Base-by-base conservation (phyloP, 2,888 invertebrate species). In the Disparrhopalites patrizii region DNA sequence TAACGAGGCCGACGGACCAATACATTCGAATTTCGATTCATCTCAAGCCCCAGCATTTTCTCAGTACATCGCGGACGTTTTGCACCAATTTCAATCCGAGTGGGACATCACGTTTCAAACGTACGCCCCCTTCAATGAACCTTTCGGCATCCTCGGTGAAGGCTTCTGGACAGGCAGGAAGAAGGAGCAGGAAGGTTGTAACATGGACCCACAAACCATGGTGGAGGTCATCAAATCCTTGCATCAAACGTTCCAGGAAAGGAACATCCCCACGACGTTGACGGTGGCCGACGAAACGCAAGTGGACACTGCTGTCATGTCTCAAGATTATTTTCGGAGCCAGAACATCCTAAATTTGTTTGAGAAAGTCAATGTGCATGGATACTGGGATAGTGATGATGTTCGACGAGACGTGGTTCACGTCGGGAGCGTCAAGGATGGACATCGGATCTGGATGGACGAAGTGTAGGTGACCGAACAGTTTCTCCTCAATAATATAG, bases 381-480 rank as follows among this genome's bases (percentile, higher is more conserved):
- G 33, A 20, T 75, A 75, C 50, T 72, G 70, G 70, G 73, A 75
- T 56, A 8, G 63, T 1, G 15, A 40, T 4, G 60, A 52, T 10
- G 67, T 63, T 25, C 31, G 70, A 18, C 60, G 70, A 40, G 73
- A 73, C 36, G 25, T 51, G 3, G 30, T 75, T 2, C 66, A 67
- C 5, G 55, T 66, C 15, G 62, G 56, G 23, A 43, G 63, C 8
- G 55, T 38, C 1, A 58, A 61, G 55, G 68, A 58, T 54, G 72
- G 70, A 10, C 73, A 73, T 25, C 55, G 63, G 0, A 57, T 75
- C 2, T 75, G 75, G 75, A 75, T 75, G 75, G 71, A 75, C 62
- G 73, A 75, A 65, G 72, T 74, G 72, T 73, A 63, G 64, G 61
- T 18, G 13, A 47, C 25, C n/a, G n/a, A n/a, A n/a, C n/a, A n/a